Evolutionary conservation across 2,888 invertebrate species (phyloP).

Genomic region (Nephrotoma appendiculata): DNA sequence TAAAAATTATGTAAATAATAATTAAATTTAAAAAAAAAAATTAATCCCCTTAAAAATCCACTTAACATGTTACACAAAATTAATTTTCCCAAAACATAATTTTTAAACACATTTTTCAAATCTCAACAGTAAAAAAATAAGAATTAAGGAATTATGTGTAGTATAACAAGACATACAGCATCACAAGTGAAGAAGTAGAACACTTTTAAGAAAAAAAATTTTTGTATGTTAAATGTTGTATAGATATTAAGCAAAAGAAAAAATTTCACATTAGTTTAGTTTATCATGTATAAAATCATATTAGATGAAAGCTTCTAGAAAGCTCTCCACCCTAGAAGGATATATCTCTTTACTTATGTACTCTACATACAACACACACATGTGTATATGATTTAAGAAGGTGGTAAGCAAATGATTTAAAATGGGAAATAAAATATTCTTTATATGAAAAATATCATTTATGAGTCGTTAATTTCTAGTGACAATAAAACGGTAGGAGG

Average conservation of each 20-base stretch:
- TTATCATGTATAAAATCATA: not conserved
- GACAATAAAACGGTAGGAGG: not conserved
- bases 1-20: not conserved
- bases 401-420: not conserved
- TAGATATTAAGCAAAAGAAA: not conserved
- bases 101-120: not conserved
- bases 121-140: not conserved
- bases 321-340: not conserved
- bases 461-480: not conserved
- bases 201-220: not conserved
- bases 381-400: too few species aligned
- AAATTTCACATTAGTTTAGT: not conserved
- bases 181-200: not conserved
- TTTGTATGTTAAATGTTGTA: not conserved
- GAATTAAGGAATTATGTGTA: not conserved
- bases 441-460: not conserved
- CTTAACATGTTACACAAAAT: not conserved
- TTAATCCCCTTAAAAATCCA: not conserved
- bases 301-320: not conserved
- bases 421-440: not conserved
- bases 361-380: not conserved
- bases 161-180: not conserved
- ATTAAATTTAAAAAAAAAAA: not conserved
- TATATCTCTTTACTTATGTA: not conserved
- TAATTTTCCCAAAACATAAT: not conserved